Base-by-base conservation (phyloP, 23 tunicate species). In the Trididemnum clinides region DNA sequence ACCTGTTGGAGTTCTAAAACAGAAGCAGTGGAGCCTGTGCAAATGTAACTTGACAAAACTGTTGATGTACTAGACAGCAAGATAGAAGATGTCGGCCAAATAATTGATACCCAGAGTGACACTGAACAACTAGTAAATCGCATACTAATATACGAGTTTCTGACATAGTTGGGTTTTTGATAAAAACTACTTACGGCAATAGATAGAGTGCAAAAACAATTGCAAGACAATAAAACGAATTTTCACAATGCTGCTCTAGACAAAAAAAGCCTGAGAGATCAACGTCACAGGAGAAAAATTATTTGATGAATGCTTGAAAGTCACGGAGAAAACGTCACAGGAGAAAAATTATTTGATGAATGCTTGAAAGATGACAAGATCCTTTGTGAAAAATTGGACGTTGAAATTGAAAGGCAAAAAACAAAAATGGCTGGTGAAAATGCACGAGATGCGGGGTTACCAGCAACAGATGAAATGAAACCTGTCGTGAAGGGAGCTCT, bases 371-470 rank as follows among this genome's bases (percentile, higher is more conserved):
- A 62, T 62, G 70, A 25, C 26, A 62, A 44, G 54, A 44, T 7
- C 54, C 10, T 44, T 44, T n/a, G 54, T 44, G 54, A 44, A 62
- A 62, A 62, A 62, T 62, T 20, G 70, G 70, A 62, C 27, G 70
- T 62, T 62, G 70, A 62, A 62, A 62, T n/a, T n/a, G 23, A 20
- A 62, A 62, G 70, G 70, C 70, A 21, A 62, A 62, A 62, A 22
- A 62, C 70, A 62, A 20, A 25, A 62, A 62, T 12, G 70, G 5
- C 70, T 62, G 70, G 70, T 62, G 70, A 62, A 62, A 62, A 62
- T 62, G 70, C 70, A 62, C 70, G 26, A 62, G 70, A 62, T 62
- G 70, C 70, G n/a, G 70, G 70, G 70, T 62, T 62, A 62, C n/a
- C 70, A 62, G 26, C 70, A 62, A 62, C 27, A 62, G 70, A 62